Percentiles rank a stretch among this genome's conserved stretches.
These are phyloP conservation scores for Drosophila conformis DNA, from an alignment of 2,888 invertebrate species.

Conservation along the genomic window DNA sequence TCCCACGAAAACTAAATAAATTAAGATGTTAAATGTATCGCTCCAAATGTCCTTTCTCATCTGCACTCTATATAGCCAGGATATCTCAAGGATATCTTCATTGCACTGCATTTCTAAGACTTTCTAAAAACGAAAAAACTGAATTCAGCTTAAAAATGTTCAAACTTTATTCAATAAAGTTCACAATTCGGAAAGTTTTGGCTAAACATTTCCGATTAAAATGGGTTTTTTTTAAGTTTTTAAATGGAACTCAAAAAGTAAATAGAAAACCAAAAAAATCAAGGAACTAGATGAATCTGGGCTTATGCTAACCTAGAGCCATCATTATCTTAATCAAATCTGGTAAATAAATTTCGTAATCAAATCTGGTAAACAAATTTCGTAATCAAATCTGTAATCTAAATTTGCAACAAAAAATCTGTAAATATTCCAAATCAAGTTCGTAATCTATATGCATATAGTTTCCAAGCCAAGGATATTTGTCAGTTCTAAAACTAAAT, in stretches of 20 bases:
- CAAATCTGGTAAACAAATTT: neutral
- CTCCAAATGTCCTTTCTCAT: neutral
- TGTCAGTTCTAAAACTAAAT: neutral
- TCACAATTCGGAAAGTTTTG: neutral
- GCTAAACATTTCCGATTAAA: neutral
- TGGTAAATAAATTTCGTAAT: neutral
- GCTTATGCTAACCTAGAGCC: neutral
- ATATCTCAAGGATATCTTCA: neutral
- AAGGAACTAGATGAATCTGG: neutral
- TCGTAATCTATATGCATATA: neutral
- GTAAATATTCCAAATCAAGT: neutral
- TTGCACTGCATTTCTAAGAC: neutral
- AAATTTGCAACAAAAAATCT: too few species aligned
- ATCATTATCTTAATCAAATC: neutral
- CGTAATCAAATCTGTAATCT: neutral
- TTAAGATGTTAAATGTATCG: neutral
- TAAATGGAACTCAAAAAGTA: neutral
- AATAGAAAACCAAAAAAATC: neutral
- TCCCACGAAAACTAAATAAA: slow-evolving; percentile 1
- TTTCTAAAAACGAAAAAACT: neutral
- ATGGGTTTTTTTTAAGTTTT: neutral
- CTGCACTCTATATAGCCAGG: neutral
- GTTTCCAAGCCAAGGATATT: neutral
- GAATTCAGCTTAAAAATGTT: neutral
- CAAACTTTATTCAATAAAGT: neutral